phyloP scores from a whole-genome alignment of 2,113 vertebrate genomes.

The Picathartes gymnocephalus region DNA sequence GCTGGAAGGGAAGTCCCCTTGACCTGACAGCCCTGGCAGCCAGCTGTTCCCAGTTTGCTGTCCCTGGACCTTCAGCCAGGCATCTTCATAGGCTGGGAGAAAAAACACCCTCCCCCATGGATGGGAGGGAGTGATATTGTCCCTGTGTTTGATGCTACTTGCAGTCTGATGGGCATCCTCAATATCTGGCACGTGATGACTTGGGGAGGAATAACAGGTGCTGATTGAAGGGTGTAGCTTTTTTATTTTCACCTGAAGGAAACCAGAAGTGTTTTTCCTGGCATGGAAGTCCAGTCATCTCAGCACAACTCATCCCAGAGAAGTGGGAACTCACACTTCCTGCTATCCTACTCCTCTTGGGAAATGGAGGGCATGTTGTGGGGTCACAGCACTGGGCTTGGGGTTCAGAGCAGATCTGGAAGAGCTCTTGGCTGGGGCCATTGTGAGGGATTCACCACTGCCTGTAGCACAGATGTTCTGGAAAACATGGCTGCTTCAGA shows the following conservation, averaged over 20 bases:
- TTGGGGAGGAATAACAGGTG: rapidly evolving
- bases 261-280: background rate
- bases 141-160: background rate
- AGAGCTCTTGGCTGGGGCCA: background rate
- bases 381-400: rapidly evolving
- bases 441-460: background rate
- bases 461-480: background rate
- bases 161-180: background rate
- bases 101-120: background rate
- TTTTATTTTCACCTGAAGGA: background rate
- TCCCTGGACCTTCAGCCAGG: background rate
- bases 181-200: rapidly evolving
- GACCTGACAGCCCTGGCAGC: background rate
- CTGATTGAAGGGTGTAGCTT: background rate
- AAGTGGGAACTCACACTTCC: background rate
- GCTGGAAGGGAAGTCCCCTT: background rate
- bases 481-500: background rate
- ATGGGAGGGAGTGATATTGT: background rate
- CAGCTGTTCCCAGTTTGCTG: background rate
- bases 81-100: background rate
- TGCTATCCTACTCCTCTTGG: rapidly evolving
- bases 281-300: background rate
- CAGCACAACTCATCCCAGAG: background rate
- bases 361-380: background rate
- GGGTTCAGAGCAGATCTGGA: background rate